Evolutionary conservation across 2,888 invertebrate genomes (phyloP), one percentile per base, ranked within the genome.

Genomic region (Osmoderma eremita): DNA sequence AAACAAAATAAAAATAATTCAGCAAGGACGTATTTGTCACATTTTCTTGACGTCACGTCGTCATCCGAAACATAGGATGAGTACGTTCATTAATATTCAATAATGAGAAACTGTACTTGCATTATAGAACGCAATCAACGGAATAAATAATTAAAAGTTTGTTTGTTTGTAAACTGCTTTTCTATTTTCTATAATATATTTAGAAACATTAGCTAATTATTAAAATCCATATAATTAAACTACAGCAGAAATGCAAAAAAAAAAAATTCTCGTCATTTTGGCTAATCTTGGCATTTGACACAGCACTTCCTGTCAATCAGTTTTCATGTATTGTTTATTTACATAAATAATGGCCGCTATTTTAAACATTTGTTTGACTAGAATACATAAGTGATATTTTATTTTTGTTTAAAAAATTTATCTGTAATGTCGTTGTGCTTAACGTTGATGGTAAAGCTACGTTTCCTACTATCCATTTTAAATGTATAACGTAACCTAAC

Each of bases 401-500:
- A 58, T 45, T 58, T 10, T 12, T 48, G 17, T 15, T 58, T 45
- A 13, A 42, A 42, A 30, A 45, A 58, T 15, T 48, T 10, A 58
- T 13, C 45, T 30, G 30, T 24, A 15, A 58, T 45, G 45, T 24
- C 22, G 15, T 3, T 13, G 42, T 17, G 24, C 45, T 45, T 18
- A 30, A 58, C 36, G 45, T 18, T 15, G 22, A 3, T 20, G 24
- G 17, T 10, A 24, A 30, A 45, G 45, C 24, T 39, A 42, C 13
- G 22, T 8, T 15, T 22, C 42, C 24, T 13, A 12, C 24, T 45
- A 45, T 45, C 15, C 24, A 15, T 24, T 30, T 30, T 58, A 58
- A 58, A 65, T 65, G 24, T 22, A 38, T 42, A 63, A 61, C 45
- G 18, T 67, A 67, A 67, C 67, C 67, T 67, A 39, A 62, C 41